Conservation (phyloP, 2,113 vertebrate species). For the Pristiophorus japonicus region DNA sequence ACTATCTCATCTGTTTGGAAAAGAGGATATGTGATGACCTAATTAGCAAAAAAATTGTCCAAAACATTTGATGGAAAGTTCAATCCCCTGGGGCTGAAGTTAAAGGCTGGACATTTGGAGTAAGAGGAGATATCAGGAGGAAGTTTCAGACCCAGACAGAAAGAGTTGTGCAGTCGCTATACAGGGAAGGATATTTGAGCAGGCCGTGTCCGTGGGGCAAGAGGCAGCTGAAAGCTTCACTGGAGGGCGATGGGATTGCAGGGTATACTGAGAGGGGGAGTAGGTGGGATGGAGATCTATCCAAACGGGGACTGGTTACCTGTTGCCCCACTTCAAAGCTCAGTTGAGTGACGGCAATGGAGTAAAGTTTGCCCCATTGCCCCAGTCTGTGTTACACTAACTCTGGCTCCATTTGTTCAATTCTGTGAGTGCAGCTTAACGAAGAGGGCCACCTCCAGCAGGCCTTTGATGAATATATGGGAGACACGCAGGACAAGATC, state of each 20-base stretch:
- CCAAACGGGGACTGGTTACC: too few relatives aligned
- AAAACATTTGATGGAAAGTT: neutral
- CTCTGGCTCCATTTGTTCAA: neutral
- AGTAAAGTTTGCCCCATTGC: neutral
- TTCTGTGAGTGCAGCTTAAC: neutral
- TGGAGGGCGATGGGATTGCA: neutral
- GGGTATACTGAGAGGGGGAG: neutral
- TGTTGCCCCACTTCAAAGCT: too few relatives aligned
- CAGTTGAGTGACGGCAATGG: too few relatives aligned
- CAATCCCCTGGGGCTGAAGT: neutral
- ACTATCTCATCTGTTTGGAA: neutral
- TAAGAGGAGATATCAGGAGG: neutral
- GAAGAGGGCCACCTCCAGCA: neutral
- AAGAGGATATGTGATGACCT: neutral
- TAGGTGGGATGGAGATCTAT: neutral
- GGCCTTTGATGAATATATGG: slow-evolving; percentile 55
- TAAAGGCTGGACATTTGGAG: neutral
- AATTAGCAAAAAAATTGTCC: neutral
- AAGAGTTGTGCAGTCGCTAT: too few relatives aligned
- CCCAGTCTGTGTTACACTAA: neutral
- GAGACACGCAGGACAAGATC: slow-evolving; percentile 50
- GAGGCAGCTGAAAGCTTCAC: neutral
- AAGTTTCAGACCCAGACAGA: neutral
- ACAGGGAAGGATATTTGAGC: too few relatives aligned
- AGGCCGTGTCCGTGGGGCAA: neutral